Base-by-base conservation (phyloP, 1,140 invertebrate genomes). In the Ceratoteleas bidentatus region DNA sequence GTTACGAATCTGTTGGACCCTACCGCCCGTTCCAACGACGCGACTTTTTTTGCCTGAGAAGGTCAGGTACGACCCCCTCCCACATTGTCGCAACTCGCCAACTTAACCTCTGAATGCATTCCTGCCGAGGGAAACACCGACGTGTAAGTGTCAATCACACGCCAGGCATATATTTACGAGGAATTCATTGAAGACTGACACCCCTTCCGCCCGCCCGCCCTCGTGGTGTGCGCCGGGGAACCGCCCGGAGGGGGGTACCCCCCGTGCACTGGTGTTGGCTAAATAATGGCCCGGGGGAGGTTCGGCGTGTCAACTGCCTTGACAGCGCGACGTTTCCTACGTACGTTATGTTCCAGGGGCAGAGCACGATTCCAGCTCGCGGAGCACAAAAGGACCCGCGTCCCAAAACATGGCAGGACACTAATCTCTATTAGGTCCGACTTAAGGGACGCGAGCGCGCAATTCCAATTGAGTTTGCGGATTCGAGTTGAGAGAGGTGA, bases 101-200 rank as follows among this genome's bases (percentile, higher is more conserved):
- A 73, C 49, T 53, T 61, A 64, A 72, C 72, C 56, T 56, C 58
- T 43, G 64, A 64, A 75, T 53, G 38, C 32, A 40, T 43, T 58
- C 34, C 69, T 52, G 54, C 8, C 10, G 69, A 79, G 75, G 75
- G 76, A 69, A 78, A 76, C 76, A 77, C 36, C 70, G 73, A 86
- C 87, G 84, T 90, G 89, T 90, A 91, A 87, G 87, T 86, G 90
- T 91, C 90, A 91, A 91, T 91, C 90, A 91, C 90, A 91, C 85
- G 84, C 89, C 61, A 84, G 70, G 86, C 87, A 87, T 89, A 88
- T 89, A 88, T 88, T 88, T 89, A 89, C 85, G 86, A 85, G 84
- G 77, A 85, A 84, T 88, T 86, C 76, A 85, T 83, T 85, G 49
- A 78, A 76, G 65, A 49, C 74, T 9, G 60, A 79, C 66, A 76